These are phyloP conservation scores for Kryptolebias ocellatus DNA, from an alignment of 2,797 vertebrate genomes.

Conservation along the genomic window DNA sequence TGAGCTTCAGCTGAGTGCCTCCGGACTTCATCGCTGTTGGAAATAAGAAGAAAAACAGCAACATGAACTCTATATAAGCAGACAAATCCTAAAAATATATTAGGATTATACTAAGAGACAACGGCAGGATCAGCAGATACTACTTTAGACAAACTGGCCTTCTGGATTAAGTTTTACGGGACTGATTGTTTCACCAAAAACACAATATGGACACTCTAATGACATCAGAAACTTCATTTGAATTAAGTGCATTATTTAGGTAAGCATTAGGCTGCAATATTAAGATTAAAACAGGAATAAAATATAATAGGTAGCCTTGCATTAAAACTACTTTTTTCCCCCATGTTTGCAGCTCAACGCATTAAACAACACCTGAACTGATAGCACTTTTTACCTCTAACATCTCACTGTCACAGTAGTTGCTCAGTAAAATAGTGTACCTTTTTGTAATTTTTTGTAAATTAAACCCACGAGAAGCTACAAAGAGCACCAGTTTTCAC, in stretches of 20 bases:
- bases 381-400: too few species aligned
- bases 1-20: slow-evolving; percentile 97
- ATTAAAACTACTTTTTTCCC: too few species aligned
- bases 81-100: neutral
- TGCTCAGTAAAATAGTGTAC: too few species aligned
- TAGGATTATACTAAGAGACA: too few species aligned
- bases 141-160: neutral
- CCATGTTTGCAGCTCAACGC: too few species aligned
- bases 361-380: too few species aligned
- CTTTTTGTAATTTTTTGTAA: too few species aligned
- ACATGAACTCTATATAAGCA: slow-evolving; percentile 16
- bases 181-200: neutral
- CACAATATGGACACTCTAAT: neutral
- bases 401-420: too few species aligned
- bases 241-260: neutral
- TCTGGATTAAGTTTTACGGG: too few species aligned
- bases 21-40: slow-evolving; percentile 96
- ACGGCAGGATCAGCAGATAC: neutral
- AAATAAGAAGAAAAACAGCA: slow-evolving; percentile 14
- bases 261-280: neutral
- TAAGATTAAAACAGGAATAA: neutral
- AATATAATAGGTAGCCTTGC: too few species aligned
- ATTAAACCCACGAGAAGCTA: too few species aligned
- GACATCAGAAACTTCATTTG: neutral
- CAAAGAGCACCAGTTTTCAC: too few species aligned